A percentile compares a stretch with the other conserved stretches of the same genome.
phyloP scores from a whole-genome alignment of 2,888 invertebrate species.

The Monochamus alternatus region DNA sequence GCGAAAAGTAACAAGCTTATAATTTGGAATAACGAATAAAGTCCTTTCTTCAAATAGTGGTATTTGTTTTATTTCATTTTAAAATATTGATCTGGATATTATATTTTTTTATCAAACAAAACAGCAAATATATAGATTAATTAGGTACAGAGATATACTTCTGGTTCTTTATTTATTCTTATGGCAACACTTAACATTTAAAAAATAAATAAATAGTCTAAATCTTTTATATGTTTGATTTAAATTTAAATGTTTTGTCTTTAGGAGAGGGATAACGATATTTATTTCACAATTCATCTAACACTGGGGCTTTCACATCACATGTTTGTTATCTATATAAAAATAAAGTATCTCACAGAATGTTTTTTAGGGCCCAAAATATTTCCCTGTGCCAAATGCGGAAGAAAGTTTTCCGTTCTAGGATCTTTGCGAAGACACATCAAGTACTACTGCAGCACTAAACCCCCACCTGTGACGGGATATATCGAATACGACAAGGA shows the following conservation, averaged over 20 bases:
- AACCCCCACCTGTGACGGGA: constrained; percentile 59
- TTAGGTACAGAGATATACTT: too few relatives aligned
- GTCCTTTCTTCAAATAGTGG: too few relatives aligned
- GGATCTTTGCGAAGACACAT: constrained; percentile 55
- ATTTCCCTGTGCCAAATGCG: constrained; percentile 51
- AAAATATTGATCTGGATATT: too few relatives aligned
- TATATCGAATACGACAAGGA: constrained; percentile 53
- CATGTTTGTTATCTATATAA: not conserved
- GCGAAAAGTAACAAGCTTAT: too few relatives aligned
- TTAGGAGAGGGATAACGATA: not conserved
- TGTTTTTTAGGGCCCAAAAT: constrained; percentile 35
- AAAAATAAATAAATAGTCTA: not conserved
- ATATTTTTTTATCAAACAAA: too few relatives aligned
- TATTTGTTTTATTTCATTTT: too few relatives aligned
- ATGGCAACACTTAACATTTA: too few relatives aligned
- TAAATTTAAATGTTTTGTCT: not conserved
- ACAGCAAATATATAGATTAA: too few relatives aligned
- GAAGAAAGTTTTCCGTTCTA: constrained; percentile 53
- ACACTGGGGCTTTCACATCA: not conserved
- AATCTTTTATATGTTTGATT: too few relatives aligned
- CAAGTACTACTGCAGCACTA: constrained; percentile 58
- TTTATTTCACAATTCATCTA: not conserved
- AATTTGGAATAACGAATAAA: too few relatives aligned
- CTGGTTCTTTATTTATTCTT: too few relatives aligned
- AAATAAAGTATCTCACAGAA: not conserved